phyloP scores from a whole-genome alignment of 2,113 vertebrate species.

The Benitochromis conjunctus region DNA sequence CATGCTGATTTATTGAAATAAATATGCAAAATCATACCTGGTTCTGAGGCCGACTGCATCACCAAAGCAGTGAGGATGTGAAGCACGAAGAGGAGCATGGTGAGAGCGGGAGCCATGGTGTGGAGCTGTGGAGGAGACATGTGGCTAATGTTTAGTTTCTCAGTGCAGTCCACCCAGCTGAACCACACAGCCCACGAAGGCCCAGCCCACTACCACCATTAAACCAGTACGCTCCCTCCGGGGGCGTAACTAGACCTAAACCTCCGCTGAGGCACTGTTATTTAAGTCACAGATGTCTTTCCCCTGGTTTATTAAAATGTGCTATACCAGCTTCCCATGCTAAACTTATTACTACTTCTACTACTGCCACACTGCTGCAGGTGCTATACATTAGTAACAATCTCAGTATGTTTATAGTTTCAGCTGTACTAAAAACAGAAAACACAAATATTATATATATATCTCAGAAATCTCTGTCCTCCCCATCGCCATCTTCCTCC shows the following conservation, averaged over 20 bases:
- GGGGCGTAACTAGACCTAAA: background rate
- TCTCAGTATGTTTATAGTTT: background rate
- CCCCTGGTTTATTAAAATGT: background rate
- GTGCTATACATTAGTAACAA: background rate
- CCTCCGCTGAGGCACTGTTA: background rate
- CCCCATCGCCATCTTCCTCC: background rate
- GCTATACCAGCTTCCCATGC: background rate
- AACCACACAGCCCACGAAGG: background rate
- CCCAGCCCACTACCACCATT: slow-evolving; percentile 36
- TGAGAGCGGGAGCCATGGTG: slow-evolving; percentile 32
- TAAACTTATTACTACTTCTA: background rate
- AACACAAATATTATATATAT: background rate
- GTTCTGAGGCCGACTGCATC: background rate
- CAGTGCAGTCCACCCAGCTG: background rate
- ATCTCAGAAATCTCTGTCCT: background rate
- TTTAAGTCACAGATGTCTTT: background rate
- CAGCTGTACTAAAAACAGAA: background rate
- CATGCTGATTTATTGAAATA: background rate
- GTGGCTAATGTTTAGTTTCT: slow-evolving; percentile 19
- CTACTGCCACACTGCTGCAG: background rate
- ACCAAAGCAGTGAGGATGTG: background rate
- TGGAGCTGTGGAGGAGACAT: slow-evolving; percentile 32
- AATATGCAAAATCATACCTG: slow-evolving; percentile 24
- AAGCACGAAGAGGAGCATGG: slow-evolving; percentile 6
- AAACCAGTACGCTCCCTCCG: background rate